phyloP scores from a whole-genome alignment of 2,797 vertebrate species.

The Tenualosa ilisha region DNA sequence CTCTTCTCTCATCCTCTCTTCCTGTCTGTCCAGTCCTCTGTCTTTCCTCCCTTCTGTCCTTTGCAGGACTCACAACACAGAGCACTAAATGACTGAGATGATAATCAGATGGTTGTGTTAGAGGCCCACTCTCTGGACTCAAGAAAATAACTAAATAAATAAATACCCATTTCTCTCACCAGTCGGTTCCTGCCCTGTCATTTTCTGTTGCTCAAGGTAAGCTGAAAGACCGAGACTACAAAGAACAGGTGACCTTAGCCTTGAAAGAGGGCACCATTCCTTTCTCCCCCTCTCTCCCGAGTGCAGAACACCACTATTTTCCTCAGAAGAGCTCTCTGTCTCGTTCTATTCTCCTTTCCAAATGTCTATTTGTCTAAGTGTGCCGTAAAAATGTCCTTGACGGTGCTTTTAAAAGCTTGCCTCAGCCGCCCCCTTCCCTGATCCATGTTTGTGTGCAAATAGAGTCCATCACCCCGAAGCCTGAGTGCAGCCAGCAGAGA shows the following conservation, averaged over 20 bases:
- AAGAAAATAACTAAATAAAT: not conserved
- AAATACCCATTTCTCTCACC: slow-evolving; percentile 38
- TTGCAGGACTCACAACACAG: not conserved
- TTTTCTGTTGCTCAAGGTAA: slow-evolving; percentile 46
- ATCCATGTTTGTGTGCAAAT: slow-evolving; percentile 31
- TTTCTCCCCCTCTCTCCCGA: not conserved
- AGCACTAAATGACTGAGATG: slow-evolving; percentile 27
- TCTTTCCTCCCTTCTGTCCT: not conserved
- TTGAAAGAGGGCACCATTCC: slow-evolving; percentile 4
- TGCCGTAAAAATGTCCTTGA: slow-evolving; percentile 29
- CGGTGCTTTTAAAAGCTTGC: slow-evolving; percentile 24
- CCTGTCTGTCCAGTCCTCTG: no score
- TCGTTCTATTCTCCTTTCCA: not conserved
- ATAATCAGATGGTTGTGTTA: slow-evolving; percentile 38
- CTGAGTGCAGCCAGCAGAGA: not conserved
- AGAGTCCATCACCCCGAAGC: slow-evolving; percentile 8
- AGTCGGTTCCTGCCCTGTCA: slow-evolving; percentile 42
- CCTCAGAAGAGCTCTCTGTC: slow-evolving; percentile 12
- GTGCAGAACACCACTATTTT: not conserved
- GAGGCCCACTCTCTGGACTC: slow-evolving; percentile 26
- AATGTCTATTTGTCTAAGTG: slow-evolving; percentile 27
- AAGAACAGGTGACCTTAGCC: slow-evolving; percentile 18
- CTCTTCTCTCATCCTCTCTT: no score
- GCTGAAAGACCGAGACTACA: slow-evolving; percentile 36
- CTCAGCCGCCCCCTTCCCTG: not conserved